Evolutionary conservation across 1,140 invertebrate genomes (phyloP).

Genomic region (Scaptomyza graminum): DNA sequence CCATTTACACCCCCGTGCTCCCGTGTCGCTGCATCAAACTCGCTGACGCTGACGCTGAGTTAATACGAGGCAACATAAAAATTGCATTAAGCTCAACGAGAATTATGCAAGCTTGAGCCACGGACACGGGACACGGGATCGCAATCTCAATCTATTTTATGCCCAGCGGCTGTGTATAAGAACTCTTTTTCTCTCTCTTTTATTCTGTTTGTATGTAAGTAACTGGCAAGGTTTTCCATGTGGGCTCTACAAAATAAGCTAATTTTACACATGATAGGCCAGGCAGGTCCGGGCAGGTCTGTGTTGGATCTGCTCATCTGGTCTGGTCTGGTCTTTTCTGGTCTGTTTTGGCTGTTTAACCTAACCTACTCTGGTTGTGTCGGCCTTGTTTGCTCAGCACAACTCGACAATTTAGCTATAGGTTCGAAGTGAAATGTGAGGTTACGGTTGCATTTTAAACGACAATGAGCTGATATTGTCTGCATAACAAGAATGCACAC

Average conservation of each 20-base stretch:
- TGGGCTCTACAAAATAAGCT: constrained; percentile 71
- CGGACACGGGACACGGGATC: constrained; percentile 7
- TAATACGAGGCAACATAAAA: constrained; percentile 73
- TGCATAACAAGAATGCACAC: constrained; percentile 12
- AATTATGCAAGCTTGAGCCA: constrained; percentile 66
- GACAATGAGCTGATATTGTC: constrained; percentile 29
- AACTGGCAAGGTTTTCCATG: constrained; percentile 49
- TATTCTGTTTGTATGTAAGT: constrained; percentile 11
- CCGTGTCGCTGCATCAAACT: background rate
- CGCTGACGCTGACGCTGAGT: constrained; percentile 46
- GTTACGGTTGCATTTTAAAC: constrained; percentile 58
- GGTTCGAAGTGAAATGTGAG: constrained; percentile 33
- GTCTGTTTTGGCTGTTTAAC: constrained; percentile 5
- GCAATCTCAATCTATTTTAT: constrained; percentile 67
- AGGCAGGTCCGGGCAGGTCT: too few species aligned
- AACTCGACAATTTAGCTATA: too few species aligned
- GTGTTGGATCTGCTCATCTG: constrained; percentile 9
- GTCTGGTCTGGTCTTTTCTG: background rate
- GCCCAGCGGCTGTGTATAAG: constrained; percentile 51
- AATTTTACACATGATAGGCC: constrained; percentile 80
- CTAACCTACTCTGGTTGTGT: constrained; percentile 15
- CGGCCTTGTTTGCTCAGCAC: constrained; percentile 20
- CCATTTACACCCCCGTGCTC: constrained; percentile 6
- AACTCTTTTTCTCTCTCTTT: background rate
- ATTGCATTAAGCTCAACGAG: constrained; percentile 75